Percentiles rank a stretch among this genome's conserved stretches.
phyloP scores from a whole-genome alignment of 92 coral and sea anemone species.

The Epizoanthus rinbou region DNA sequence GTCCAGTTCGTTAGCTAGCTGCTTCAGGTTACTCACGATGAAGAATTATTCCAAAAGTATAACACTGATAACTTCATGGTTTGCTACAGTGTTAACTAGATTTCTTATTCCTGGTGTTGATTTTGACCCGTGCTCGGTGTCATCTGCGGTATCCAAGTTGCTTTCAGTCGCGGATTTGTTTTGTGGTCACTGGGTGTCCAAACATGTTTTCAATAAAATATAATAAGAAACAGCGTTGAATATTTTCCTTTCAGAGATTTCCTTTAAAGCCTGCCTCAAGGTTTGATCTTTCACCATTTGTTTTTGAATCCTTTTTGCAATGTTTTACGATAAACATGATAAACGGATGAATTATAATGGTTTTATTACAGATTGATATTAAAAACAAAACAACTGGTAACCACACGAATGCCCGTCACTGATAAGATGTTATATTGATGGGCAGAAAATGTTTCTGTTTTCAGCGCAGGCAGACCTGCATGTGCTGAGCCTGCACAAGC shows the following conservation, averaged over 20 bases:
- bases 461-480: no score
- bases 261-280: slow-evolving; percentile 28
- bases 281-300: slow-evolving; percentile 37
- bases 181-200: neutral
- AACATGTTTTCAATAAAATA: slow-evolving; percentile 12
- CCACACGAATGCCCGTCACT: no score
- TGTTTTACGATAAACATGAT: slow-evolving; percentile 23
- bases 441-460: no score
- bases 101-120: neutral
- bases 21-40: no score
- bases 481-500: no score
- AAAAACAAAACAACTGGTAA: neutral
- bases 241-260: slow-evolving; percentile 20
- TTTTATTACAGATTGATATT: neutral
- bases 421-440: no score
- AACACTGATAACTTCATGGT: neutral
- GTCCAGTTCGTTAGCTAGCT: no score
- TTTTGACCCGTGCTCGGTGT: neutral
- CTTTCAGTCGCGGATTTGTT: neutral
- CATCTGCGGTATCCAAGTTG: slow-evolving; percentile 25
- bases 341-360: neutral
- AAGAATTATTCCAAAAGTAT: neutral
- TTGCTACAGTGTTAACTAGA: neutral
- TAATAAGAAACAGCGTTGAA: slow-evolving; percentile 23
- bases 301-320: slow-evolving; percentile 17